phyloP scores from a whole-genome alignment of 2,888 invertebrate genomes.

The Sesia apiformis region DNA sequence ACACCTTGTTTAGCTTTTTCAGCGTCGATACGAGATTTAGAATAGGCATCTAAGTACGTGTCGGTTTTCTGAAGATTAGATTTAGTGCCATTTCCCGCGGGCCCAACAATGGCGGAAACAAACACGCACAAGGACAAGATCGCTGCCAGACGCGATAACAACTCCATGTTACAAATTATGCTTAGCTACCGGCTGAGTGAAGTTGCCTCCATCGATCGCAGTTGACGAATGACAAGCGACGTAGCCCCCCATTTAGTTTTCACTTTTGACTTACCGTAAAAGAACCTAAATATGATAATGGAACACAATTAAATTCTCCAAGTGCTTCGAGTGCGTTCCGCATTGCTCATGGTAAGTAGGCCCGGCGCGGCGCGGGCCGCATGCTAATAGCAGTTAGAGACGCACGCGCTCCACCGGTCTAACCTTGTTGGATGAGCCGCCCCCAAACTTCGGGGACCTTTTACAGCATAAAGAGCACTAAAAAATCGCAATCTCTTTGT shows the following conservation, averaged over 20 bases:
- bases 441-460: conserved; percentile 48
- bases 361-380: conserved; percentile 36
- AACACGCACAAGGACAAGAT: conserved; percentile 38
- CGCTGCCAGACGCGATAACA: conserved; percentile 29
- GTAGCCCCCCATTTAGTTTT: conserved; percentile 61
- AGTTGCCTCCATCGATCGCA: conserved; percentile 66
- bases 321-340: conserved; percentile 63
- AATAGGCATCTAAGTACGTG: conserved; percentile 79
- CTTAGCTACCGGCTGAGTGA: conserved; percentile 40
- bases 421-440: conserved; percentile 49
- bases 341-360: conserved; percentile 71
- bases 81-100: conserved; percentile 44
- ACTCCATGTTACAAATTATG: conserved; percentile 39
- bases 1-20: conserved; percentile 61
- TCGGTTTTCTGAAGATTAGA: conserved; percentile 53
- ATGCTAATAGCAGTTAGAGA: conserved; percentile 50
- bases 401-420: conserved; percentile 24
- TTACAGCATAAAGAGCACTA: conserved; percentile 51
- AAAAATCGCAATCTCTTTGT: conserved; percentile 42
- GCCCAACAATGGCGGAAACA: conserved; percentile 54
- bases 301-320: conserved; percentile 72
- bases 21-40: conserved; percentile 68
- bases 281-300: conserved; percentile 74
- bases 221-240: conserved; percentile 62
- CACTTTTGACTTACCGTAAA: conserved; percentile 74